Base-by-base conservation (phyloP, 2,113 vertebrate species). In the Anarrhichthys ocellatus region DNA sequence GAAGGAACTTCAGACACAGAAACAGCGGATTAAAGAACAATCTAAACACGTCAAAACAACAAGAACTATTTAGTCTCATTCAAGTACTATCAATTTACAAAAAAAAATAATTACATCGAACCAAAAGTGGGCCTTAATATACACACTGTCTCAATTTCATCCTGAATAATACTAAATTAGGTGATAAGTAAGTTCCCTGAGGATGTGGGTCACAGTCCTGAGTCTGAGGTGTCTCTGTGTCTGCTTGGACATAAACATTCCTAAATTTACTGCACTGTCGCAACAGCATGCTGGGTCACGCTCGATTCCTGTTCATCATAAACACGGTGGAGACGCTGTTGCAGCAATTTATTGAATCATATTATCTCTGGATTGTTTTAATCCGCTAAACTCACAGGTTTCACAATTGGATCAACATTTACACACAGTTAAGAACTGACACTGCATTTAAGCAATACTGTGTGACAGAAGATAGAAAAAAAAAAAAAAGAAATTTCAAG, bases 201-300 rank as follows among this genome's bases (percentile, higher is more conserved):
- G 73, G 71, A 80, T 62, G 65, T 78, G 65, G 64, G 76, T 75
- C 81, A 88, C 6, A 38, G 44, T 74, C 18, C 22, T n/a, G 44
- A 73, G 15, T 79, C 66, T 82, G 29, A 61, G 73, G 48, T 40
- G 38, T 73, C n/a, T 76, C 17, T 27, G 22, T 1, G 5, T 71
- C 78, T 42, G 62, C 61, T 64, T 22, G n/a, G 22, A 82, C 62
- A 58, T 5, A 32, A 54, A 59, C 80, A 86, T 82, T 83, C 74
- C 75, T 72, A 32, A 65, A 63, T 50, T 64, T 63, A 22, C 18
- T 50, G 40, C n/a, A 36, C 38, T 82, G 66, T 81, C 40, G 27
- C 66, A 87, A 66, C 44, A 84, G 81, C 82, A 72, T 68, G 82
- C 68, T 82, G 64, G n/a, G 52, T 90, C 90, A 81, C 14, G 80